These are phyloP conservation scores for Pyrocephalus nanus DNA, from an alignment of 2,797 vertebrate genomes.

Conservation along the genomic window DNA sequence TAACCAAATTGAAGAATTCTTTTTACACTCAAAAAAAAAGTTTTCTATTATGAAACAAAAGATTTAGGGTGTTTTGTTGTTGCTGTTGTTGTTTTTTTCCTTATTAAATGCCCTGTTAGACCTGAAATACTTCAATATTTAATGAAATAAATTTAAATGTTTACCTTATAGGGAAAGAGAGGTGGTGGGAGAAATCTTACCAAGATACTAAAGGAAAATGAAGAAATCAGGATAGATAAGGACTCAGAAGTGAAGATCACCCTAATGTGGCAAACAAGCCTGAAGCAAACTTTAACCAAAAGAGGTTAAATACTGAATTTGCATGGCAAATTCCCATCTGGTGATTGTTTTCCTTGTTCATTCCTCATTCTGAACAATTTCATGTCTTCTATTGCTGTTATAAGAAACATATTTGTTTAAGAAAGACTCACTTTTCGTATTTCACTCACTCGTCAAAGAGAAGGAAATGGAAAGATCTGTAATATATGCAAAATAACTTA, in stretches of 20 bases:
- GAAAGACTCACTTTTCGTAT: not conserved
- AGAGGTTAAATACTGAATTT: too few species aligned
- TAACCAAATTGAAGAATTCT: accelerated
- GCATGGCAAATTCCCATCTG: not conserved
- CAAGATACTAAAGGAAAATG: not conserved
- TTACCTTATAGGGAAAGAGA: accelerated
- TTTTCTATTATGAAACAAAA: not conserved
- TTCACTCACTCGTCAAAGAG: not conserved
- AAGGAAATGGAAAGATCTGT: not conserved
- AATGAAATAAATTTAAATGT: not conserved
- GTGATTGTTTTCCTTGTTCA: not conserved
- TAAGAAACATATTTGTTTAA: not conserved
- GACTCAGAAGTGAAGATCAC: not conserved
- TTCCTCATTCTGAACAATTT: not conserved
- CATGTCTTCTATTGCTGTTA: not conserved
- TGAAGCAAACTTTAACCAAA: not conserved
- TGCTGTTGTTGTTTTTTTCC: not conserved
- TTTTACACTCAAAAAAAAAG: not conserved
- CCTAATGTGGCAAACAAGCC: not conserved
- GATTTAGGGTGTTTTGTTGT: not conserved
- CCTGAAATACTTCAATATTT: not conserved
- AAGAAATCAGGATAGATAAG: not conserved
- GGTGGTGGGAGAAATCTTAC: not conserved
- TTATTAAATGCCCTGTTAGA: not conserved
- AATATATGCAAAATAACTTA: not conserved